Conservation (phyloP, 2,888 invertebrate genomes). For the Biston stratarius region DNA sequence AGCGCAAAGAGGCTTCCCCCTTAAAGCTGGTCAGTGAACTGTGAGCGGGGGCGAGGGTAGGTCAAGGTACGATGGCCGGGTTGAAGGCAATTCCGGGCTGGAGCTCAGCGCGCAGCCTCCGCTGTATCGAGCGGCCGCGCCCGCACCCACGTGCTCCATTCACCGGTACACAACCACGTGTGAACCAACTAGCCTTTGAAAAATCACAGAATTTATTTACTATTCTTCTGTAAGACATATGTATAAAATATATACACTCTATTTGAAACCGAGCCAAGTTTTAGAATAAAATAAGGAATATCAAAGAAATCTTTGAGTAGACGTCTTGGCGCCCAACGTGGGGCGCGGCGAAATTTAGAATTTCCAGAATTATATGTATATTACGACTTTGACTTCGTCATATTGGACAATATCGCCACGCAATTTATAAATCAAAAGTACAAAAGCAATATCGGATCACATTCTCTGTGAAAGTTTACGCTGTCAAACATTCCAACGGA, state of each 20-base stretch:
- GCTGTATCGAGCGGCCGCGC: constrained; percentile 76
- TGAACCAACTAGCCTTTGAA: constrained; percentile 48
- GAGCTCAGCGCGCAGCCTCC: constrained; percentile 77
- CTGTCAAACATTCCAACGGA: constrained; percentile 40
- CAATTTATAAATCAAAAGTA: neutral
- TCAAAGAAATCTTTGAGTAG: constrained; percentile 31
- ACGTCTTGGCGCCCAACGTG: constrained; percentile 50
- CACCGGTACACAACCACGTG: constrained; percentile 65
- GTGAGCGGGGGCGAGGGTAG: constrained; percentile 53
- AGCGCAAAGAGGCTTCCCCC: constrained; percentile 49
- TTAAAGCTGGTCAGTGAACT: constrained; percentile 51
- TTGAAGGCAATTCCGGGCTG: constrained; percentile 59
- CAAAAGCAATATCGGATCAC: constrained; percentile 9
- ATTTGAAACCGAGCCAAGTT: constrained; percentile 39
- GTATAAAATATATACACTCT: constrained; percentile 33
- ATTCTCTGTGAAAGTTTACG: constrained; percentile 1
- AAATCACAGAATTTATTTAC: constrained; percentile 45
- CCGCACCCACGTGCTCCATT: constrained; percentile 75
- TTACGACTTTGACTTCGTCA: constrained; percentile 12
- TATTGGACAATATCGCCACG: constrained; percentile 29
- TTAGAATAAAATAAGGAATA: constrained; percentile 15
- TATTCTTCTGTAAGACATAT: constrained; percentile 16
- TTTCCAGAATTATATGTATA: constrained; percentile 9
- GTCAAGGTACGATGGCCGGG: constrained; percentile 60
- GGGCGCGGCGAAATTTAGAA: constrained; percentile 10